Evolutionary conservation across 1,140 invertebrate species (phyloP), one percentile per base, ranked within the genome.

Genomic region (Scaptodrosophila lebanonensis): DNA sequence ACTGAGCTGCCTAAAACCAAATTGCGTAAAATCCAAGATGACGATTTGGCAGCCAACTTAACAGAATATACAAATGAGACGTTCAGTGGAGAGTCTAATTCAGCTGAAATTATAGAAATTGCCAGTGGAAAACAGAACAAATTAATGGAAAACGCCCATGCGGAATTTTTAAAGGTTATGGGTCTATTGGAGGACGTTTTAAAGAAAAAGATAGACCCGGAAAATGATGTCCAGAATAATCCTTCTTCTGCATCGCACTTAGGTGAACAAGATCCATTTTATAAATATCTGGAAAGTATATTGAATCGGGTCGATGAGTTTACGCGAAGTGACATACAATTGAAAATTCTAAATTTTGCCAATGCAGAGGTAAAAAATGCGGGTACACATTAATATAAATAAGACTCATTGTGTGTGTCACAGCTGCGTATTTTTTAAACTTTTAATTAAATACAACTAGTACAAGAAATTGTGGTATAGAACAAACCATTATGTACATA

Each of bases 261-360:
- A n/a, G 1, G 22, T 8, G 3, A 25, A 8, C 13, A 30, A 4
- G 66, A 68, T 44, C 47, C 59, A 6, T 69, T 63, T 22, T 49
- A 69, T 20, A 52, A 49, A 3, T 70, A 59, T 20, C 30, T 69
- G 1, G 58, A 58, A 2, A 64, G 47, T 11, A 45, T 69, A 8
- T 12, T 64, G 2, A 53, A 29, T 20, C 33, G 48, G 16, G 60
- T 64, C 0, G 48, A 64, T 4, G 39, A 38, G 6, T 5, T n/a
- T 1, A 16, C 38, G 4, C 59, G 59, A 3, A 7, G 9, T 6
- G 59, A 58, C 7, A 50, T 69, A 27, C 52, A 69, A 42, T 11
- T 64, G 0, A 27, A 50, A 11, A 4, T 70, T 4, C 40, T 71
- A 2, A 43, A 47, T 3, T 36, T 54, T 0, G 61, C 40, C 5